Evolutionary conservation across 2,113 vertebrate genomes (phyloP).

Genomic region (Ammospiza caudacuta): DNA sequence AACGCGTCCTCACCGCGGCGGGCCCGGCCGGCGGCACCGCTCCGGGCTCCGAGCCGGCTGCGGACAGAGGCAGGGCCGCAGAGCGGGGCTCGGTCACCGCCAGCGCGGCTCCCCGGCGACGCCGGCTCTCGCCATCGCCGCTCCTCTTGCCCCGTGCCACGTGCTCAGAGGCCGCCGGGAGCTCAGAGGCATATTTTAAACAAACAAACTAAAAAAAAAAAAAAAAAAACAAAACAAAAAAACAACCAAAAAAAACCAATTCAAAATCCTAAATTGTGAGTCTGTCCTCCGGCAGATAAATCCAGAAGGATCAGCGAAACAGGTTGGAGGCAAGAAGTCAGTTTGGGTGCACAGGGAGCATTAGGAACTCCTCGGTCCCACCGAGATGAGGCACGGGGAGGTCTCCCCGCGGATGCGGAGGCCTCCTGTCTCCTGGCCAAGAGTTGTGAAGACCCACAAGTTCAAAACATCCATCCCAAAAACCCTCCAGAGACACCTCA

Average conservation of each 20-base stretch:
- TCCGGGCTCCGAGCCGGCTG: not conserved
- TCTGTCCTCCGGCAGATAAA: constrained; percentile 25
- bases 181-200: constrained; percentile 36
- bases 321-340: not conserved
- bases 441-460: not conserved
- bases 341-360: not conserved
- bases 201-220: not conserved
- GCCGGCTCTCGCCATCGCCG: not conserved
- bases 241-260: not conserved
- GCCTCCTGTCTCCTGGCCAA: not conserved
- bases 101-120: not conserved
- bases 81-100: not conserved
- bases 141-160: constrained; percentile 14
- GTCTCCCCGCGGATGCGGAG: not conserved
- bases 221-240: not conserved
- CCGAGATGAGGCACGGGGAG: not conserved
- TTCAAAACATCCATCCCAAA: not conserved
- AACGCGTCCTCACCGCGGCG: constrained; percentile 62
- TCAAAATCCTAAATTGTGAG: not conserved
- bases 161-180: constrained; percentile 52
- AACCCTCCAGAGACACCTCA: not conserved
- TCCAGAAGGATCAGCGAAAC: not conserved
- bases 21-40: constrained; percentile 12
- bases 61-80: not conserved
- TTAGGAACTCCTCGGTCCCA: not conserved